These are phyloP conservation scores for Oreonectes daqikongensis DNA, from an alignment of 2,797 vertebrate species.

Conservation along the genomic window DNA sequence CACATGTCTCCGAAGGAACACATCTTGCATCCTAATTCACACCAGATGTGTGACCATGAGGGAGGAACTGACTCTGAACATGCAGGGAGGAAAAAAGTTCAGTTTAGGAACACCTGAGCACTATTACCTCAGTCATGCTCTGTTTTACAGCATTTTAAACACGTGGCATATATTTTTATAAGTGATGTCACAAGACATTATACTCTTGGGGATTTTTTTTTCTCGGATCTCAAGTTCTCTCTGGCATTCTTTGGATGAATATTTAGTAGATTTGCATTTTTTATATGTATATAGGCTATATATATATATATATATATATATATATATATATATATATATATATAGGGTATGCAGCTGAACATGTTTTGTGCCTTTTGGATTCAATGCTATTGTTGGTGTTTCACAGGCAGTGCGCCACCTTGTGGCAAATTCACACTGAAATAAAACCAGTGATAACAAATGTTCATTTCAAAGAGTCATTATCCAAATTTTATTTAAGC, in stretches of 20 bases:
- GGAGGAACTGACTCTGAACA: slow-evolving; percentile 50
- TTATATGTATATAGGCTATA: neutral
- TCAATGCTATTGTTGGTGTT: neutral
- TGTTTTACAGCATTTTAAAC: slow-evolving; percentile 42
- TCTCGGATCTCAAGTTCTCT: neutral
- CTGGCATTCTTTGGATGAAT: neutral
- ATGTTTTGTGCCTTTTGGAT: slow-evolving; percentile 18
- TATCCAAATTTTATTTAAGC: neutral
- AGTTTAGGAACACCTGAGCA: slow-evolving; percentile 70
- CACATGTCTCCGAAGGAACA: slow-evolving; percentile 61
- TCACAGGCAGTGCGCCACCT: slow-evolving; percentile 58
- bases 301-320: too few relatives aligned
- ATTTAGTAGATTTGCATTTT: neutral
- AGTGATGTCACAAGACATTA: slow-evolving; percentile 42
- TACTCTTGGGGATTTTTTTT: neutral
- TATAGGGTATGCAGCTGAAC: neutral
- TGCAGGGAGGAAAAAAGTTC: slow-evolving; percentile 55
- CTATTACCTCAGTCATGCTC: slow-evolving; percentile 67
- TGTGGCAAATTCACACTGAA: slow-evolving; percentile 57
- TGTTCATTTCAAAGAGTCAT: neutral
- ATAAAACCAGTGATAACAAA: neutral
- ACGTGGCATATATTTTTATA: slow-evolving; percentile 31
- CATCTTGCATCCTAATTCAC: slow-evolving; percentile 67
- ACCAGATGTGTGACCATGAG: slow-evolving; percentile 69
- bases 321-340: too few relatives aligned